Evolutionary conservation across 2,113 vertebrate species (phyloP), one percentile per base, ranked within the genome.

Genomic region (Tichodroma muraria): DNA sequence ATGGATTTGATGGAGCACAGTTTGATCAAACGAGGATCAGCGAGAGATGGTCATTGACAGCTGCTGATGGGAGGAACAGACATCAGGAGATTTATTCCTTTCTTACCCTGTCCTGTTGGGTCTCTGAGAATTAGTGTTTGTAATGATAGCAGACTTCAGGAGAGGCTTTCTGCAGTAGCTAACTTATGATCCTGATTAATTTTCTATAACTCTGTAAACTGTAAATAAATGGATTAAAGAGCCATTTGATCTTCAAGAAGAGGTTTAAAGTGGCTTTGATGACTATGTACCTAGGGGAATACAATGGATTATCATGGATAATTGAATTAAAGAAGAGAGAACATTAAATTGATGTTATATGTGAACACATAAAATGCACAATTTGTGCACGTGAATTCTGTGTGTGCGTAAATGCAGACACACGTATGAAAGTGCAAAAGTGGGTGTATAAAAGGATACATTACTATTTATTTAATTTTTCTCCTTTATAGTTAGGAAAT

Each of bases 191-290:
- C 90, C 78, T 94, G 96, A 97, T 97, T 98, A 96, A 97, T 97
- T 97, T 97, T 97, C 95, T 97, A 20, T 97, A 96, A 97, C 80
- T 85, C 88, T 83, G 91, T 96, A 96, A 96, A 96, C 94, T 97
- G 93, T 97, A 95, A 96, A 95, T 96, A 97, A 97, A 95, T 96
- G 97, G 97, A 98, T 98, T 98, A 98, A 95, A 97, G 94, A 96
- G 84, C 40, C 91, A 97, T 97, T 98, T 98, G 97, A 97, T 98
- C 97, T 97, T 97, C 95, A 97, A 95, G 97, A 97, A 95, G 96
- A 96, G 89, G 88, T 97, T 98, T 98, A 97, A 80, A 90, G 96
- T 94, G 91, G 86, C 96, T 98, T 97, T 98, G 95, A 97, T 97
- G 97, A 97, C 93, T 96, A 84, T 96, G 81, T 96, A 97, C 93